Conservation (phyloP, 2,888 invertebrate species). For the Morpho deidamia region DNA sequence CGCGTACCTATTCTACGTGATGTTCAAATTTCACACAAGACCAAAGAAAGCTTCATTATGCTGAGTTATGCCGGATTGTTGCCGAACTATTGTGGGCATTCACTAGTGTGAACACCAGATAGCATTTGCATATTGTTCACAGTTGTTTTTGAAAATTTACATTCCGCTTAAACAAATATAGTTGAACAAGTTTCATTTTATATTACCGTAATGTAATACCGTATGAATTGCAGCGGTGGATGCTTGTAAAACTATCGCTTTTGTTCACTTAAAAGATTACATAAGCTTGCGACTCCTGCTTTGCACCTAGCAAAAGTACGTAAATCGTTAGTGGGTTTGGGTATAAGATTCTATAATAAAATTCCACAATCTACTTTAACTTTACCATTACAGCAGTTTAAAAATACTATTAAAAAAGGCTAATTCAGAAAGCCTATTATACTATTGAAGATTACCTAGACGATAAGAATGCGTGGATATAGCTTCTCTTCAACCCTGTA, state of each 20-base stretch:
- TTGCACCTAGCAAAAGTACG: too few species aligned
- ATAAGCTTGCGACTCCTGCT: too few species aligned
- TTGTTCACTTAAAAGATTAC: constrained; percentile 18
- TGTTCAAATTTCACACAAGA: constrained; percentile 8
- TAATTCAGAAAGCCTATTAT: too few species aligned
- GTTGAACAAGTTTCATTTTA: constrained; percentile 31
- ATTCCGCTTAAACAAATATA: constrained; percentile 40
- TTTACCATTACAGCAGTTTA: too few species aligned
- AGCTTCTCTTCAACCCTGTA: too few species aligned
- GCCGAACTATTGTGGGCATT: constrained; percentile 15
- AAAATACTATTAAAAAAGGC: too few species aligned
- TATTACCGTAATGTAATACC: constrained; percentile 14
- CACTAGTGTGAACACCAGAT: constrained; percentile 31
- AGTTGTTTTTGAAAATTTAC: constrained; percentile 48
- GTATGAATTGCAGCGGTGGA: constrained; percentile 13
- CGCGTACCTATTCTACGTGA: constrained; percentile 1
- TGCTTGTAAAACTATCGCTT: constrained; percentile 10
- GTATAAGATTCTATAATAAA: too few species aligned
- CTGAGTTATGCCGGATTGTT: constrained; percentile 33
- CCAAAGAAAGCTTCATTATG: constrained; percentile 36
- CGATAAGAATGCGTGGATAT: too few species aligned
- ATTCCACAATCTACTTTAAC: too few species aligned
- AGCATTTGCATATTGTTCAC: constrained; percentile 50
- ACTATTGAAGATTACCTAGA: too few species aligned
- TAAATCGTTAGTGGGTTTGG: too few species aligned